These are phyloP conservation scores for Papilio polytes DNA, from an alignment of 1,140 invertebrate species.

Conservation along the genomic window DNA sequence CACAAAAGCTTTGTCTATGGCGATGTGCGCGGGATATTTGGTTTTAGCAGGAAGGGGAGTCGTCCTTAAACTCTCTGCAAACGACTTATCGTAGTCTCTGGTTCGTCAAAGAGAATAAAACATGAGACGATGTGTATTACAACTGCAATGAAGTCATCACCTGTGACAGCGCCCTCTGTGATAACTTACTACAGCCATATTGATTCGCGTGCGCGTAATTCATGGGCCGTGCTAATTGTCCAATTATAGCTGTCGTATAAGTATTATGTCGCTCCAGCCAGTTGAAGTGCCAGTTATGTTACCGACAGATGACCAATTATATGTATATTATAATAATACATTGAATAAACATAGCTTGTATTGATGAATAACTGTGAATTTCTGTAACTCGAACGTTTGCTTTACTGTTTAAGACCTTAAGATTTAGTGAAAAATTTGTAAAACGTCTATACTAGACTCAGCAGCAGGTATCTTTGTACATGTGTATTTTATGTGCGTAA, in stretches of 20 bases:
- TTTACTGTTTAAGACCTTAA: neutral
- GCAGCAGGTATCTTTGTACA: too few relatives aligned
- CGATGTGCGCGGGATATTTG: too few relatives aligned
- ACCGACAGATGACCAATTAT: neutral
- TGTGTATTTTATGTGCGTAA: neutral
- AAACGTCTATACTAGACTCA: too few relatives aligned
- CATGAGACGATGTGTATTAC: too few relatives aligned
- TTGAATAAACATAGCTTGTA: neutral
- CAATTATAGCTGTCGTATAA: conserved; percentile 30
- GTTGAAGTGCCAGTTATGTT: neutral
- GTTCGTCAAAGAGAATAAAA: too few relatives aligned
- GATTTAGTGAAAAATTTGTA: too few relatives aligned
- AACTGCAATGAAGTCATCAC: neutral
- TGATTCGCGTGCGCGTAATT: conserved; percentile 16
- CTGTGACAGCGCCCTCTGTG: conserved; percentile 6
- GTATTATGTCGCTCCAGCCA: conserved; percentile 7
- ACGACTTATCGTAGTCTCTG: too few relatives aligned
- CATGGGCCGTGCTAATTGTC: conserved; percentile 19
- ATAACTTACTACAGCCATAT: neutral
- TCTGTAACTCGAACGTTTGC: neutral
- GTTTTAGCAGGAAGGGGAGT: neutral
- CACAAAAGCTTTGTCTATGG: too few relatives aligned
- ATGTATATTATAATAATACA: neutral
- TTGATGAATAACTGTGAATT: neutral
- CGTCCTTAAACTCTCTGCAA: neutral